Base-by-base conservation (phyloP, 2,797 vertebrate genomes). In the Gymnothorax javanicus region DNA sequence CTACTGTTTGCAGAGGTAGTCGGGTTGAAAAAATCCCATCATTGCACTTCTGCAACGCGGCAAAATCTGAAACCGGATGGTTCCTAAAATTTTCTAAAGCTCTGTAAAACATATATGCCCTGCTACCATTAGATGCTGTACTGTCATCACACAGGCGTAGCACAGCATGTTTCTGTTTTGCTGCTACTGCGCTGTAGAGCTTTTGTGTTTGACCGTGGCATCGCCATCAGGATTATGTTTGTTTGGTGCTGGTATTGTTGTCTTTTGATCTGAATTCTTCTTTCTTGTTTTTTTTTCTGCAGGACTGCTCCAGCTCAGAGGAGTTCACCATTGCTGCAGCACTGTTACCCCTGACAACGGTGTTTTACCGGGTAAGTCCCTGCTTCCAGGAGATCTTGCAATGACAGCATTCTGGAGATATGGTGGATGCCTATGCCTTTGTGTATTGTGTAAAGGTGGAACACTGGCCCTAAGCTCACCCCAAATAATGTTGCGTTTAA, bases 301-400 rank as follows among this genome's bases (percentile, higher is more conserved):
- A 99, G 99, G 99, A 99, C 94, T 99, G 99, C 92, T 99, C 99
- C 84, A 97, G 96, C 94, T 97, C 97, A 12, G 99, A 99, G 90
- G 99, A 99, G 91, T 99, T 96, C 89, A 96, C 93, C 0, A 96
- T 99, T 89, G 99, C 99, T 90, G 95, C 98, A 88, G 97, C 98
- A 0, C 93, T 99, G 88, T 95, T 99, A 82, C 98, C 99, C 79
- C 94, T 99, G 92, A 98, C 97, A 0, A 98, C 98, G 64, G 98
- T 97, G 86, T 99, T 99, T 94, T 99, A 99, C 92, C 96, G 98
- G 97, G 99, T 99, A 94, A 98, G 98, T 91, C 52, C 23, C 50
- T 8, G 11, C 71, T 43, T 82, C 56, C 50, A 27, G 13, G 85
- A 20, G 62, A 83, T n/a, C 52, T 33, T 59, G 50, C 43, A 81